Evolutionary conservation across 2,113 vertebrate genomes (phyloP).

Genomic region (Malaclemys terrapin): DNA sequence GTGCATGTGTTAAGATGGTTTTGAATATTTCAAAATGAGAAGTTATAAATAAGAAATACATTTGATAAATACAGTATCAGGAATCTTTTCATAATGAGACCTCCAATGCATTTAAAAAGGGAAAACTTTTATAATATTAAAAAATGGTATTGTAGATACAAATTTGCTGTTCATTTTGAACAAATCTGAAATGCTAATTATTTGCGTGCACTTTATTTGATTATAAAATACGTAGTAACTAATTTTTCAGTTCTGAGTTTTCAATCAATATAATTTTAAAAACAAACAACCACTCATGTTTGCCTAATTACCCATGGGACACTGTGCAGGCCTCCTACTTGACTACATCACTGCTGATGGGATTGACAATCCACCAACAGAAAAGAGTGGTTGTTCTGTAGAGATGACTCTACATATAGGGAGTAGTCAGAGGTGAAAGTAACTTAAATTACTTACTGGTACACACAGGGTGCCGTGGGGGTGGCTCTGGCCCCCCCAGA

Average conservation of each 20-base stretch:
- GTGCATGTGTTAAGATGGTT: not conserved
- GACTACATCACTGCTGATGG: not conserved
- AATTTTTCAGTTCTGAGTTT: not conserved
- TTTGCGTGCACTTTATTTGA: not conserved
- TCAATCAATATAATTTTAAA: not conserved
- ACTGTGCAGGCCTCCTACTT: not conserved
- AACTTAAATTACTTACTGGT: too few relatives aligned
- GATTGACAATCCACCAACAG: not conserved
- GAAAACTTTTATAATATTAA: not conserved
- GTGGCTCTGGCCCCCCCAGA: too few relatives aligned
- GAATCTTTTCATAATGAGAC: not conserved
- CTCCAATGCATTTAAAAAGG: rapidly evolving
- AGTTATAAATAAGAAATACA: not conserved
- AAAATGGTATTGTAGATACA: not conserved
- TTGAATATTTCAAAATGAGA: not conserved
- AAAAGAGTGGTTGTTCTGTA: not conserved
- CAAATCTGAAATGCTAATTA: not conserved
- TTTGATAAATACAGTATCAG: rapidly evolving
- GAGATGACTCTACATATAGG: not conserved
- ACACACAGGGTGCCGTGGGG: too few relatives aligned
- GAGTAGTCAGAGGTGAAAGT: not conserved
- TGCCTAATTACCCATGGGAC: not conserved
- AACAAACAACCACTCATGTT: not conserved
- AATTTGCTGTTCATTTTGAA: not conserved
- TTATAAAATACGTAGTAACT: not conserved